A percentile compares a stretch with the other conserved stretches of the same genome.
phyloP scores from a whole-genome alignment of 2,888 invertebrate species.

The Melinaea marsaeus region DNA sequence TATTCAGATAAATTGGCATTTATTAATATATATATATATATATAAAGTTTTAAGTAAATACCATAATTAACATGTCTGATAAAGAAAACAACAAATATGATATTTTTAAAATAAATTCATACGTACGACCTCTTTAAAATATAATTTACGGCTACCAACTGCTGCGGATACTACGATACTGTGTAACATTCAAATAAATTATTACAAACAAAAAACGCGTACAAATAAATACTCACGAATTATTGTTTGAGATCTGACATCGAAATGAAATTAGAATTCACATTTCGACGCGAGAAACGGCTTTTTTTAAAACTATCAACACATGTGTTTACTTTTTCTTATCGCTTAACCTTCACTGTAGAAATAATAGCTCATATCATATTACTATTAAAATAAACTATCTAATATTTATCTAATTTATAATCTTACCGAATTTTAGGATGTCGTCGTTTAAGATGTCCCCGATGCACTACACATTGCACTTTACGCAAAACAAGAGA shows the following conservation, averaged over 20 bases:
- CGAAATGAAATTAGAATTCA: constrained; percentile 18
- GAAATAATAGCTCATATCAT: constrained; percentile 20
- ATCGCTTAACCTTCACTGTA: constrained; percentile 27
- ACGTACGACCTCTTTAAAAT: constrained; percentile 10
- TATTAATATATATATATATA: too few species aligned
- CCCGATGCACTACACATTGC: constrained; percentile 18
- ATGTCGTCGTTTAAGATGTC: constrained; percentile 2
- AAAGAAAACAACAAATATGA: constrained; percentile 6
- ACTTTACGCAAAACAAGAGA: constrained; percentile 12
- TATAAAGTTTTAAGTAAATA: neutral
- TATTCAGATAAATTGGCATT: too few species aligned
- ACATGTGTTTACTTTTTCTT: constrained; percentile 30
- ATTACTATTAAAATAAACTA: constrained; percentile 14
- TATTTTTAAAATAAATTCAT: constrained; percentile 9
- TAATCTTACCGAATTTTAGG: constrained; percentile 7
- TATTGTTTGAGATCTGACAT: constrained; percentile 17
- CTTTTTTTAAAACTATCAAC: constrained; percentile 4
- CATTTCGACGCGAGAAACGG: neutral
- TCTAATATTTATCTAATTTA: constrained; percentile 7
- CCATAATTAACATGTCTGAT: constrained; percentile 4
- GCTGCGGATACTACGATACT: neutral
- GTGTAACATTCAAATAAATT: constrained; percentile 14
- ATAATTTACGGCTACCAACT: constrained; percentile 3
- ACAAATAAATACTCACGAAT: constrained; percentile 12
- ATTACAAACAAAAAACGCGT: constrained; percentile 17